These are phyloP conservation scores for Plemyria rubiginata DNA, from an alignment of 2,888 invertebrate species.

Conservation along the genomic window DNA sequence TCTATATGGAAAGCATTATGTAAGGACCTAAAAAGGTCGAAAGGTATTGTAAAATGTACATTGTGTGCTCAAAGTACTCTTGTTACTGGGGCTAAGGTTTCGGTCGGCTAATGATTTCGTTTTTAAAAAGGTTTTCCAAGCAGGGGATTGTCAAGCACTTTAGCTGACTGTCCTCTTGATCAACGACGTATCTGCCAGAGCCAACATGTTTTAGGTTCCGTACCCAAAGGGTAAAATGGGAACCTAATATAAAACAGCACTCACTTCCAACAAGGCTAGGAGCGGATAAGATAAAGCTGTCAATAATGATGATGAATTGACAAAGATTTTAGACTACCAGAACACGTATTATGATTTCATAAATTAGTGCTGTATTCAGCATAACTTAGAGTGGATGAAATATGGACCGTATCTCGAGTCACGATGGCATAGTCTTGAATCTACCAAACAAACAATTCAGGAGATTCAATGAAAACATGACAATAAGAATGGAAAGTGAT, in stretches of 20 bases:
- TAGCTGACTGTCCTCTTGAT: too few relatives aligned
- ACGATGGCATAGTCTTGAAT: too few relatives aligned
- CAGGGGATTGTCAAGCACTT: background rate
- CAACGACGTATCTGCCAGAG: too few relatives aligned
- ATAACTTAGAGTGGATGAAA: too few relatives aligned
- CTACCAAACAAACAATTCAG: too few relatives aligned
- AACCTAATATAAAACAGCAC: background rate
- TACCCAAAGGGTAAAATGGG: too few relatives aligned
- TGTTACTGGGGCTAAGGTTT: background rate
- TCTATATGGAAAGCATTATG: slow-evolving; percentile 21
- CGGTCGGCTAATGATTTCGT: slow-evolving; percentile 10
- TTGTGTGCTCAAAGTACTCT: slow-evolving; percentile 3
- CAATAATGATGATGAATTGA: background rate
- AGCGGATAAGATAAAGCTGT: background rate
- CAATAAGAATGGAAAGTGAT: too few relatives aligned
- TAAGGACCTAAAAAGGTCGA: slow-evolving; percentile 32
- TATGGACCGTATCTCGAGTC: too few relatives aligned
- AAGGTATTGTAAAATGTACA: slow-evolving; percentile 19
- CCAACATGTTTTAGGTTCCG: too few relatives aligned
- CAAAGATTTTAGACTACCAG: background rate
- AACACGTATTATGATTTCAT: background rate
- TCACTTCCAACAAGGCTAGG: background rate
- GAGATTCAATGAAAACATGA: too few relatives aligned
- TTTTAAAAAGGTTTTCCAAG: background rate
- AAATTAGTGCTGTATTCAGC: background rate